Conservation (phyloP, 35 echinoderm and acorn worm species). For the Hemicentrotus pulcherrimus region DNA sequence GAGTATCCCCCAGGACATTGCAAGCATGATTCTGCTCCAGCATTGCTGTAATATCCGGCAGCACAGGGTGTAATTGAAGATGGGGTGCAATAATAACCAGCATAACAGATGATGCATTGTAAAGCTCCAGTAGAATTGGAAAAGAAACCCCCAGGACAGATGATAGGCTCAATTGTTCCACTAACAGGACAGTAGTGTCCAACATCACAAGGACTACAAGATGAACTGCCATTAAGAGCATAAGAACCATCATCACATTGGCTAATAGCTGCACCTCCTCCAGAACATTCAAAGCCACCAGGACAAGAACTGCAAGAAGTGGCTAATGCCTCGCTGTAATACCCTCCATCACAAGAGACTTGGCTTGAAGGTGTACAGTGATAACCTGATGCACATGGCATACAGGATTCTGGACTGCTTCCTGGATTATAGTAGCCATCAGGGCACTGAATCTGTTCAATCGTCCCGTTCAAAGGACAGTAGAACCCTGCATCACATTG, state of each 20-base stretch:
- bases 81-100: constrained; percentile 73
- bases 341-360: constrained; percentile 48
- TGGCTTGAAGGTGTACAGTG: constrained; percentile 49
- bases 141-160: constrained; percentile 58
- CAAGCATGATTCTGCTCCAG: constrained; percentile 64
- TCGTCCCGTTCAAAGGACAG: constrained; percentile 71
- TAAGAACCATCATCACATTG: constrained; percentile 64
- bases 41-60: constrained; percentile 81
- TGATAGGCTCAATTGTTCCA: constrained; percentile 54
- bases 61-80: constrained; percentile 61
- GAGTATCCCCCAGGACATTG: constrained; percentile 75
- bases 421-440: constrained; percentile 60
- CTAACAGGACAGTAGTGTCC: constrained; percentile 65
- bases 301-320: constrained; percentile 58
- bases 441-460: constrained; percentile 64
- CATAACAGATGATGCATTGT: constrained; percentile 59
- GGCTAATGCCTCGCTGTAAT: constrained; percentile 59
- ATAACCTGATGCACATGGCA: constrained; percentile 49
- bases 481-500: constrained; percentile 69
- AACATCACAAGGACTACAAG: constrained; percentile 60
- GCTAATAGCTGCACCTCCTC: neutral
- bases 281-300: constrained; percentile 64
- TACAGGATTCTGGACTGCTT: constrained; percentile 49
- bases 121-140: constrained; percentile 44
- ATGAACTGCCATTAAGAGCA: constrained; percentile 64